These are phyloP conservation scores for Adelosebastes latens DNA, from an alignment of 2,797 vertebrate species.

Conservation along the genomic window DNA sequence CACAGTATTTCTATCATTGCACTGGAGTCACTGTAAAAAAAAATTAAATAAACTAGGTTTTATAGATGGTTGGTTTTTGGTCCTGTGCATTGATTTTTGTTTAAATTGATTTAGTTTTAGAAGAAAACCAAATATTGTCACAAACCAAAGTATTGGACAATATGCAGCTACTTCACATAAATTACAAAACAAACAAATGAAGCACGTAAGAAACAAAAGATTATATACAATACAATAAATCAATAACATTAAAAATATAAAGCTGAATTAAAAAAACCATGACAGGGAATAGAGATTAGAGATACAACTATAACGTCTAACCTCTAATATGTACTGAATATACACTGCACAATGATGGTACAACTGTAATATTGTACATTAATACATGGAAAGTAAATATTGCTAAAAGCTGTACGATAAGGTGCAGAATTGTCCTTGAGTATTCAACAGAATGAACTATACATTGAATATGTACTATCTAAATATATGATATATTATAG, in stretches of 20 bases:
- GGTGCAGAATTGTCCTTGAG: too few species aligned
- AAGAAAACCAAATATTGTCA: too few species aligned
- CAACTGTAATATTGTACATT: background rate
- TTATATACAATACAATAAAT: background rate
- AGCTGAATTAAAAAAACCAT: background rate
- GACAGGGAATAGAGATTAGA: too few species aligned
- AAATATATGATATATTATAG: background rate
- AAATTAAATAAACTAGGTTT: background rate
- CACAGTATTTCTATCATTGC: background rate
- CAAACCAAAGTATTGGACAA: background rate
- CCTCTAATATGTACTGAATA: background rate
- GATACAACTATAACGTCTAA: background rate
- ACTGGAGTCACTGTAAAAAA: background rate
- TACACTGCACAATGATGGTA: background rate
- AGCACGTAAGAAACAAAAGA: background rate
- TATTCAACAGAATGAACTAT: background rate
- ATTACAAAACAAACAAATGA: background rate
- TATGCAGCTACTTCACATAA: too few species aligned
- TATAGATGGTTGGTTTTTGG: background rate
- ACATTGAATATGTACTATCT: background rate
- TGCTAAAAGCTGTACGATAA: accelerated
- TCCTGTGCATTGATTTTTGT: too few species aligned
- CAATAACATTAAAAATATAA: background rate
- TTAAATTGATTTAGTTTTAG: too few species aligned
- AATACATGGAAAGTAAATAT: background rate